Base-by-base conservation (phyloP, 2,797 vertebrate species). In the Orientallactaga sibirica region DNA sequence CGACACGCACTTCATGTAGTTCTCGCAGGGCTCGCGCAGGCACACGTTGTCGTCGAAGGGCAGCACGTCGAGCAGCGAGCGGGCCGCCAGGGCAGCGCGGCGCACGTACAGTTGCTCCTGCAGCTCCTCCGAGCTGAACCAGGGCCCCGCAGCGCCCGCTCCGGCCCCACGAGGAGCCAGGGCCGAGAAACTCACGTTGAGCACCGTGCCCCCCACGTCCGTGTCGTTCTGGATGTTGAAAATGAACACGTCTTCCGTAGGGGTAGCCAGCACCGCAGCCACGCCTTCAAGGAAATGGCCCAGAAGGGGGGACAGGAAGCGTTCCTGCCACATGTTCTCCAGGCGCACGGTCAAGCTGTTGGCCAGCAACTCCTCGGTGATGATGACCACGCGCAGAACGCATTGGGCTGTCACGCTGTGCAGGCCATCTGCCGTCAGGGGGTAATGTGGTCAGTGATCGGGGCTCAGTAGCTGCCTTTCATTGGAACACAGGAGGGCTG, bases 1-100 rank as follows among this genome's bases (percentile, higher is more conserved):
- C 0, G 99, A 99, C 98, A 99, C 99, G 96, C 99, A 99, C 97
- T 99, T 99, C 99, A 99, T 99, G 98, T 99, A 99, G 98, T 99
- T 99, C 98, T 99, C 99, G 84, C 99, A 99, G 16, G 99, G 99
- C 97, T 99, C 99, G 0, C 99, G 99, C 96, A 99, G 98, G 95
- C 99, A 99, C 87, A 99, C 99, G 1, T 99, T 99, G 98, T 99
- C 99, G 0, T 99, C 99, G 0, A 99, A 99, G 0, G 99, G 99
- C 78, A 99, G 98, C 77, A 99, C 99, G 97, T 99, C 99, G 97
- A 99, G 98, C 98, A 99, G 99, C 29, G 99, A 99, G 94, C 99
- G 98, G 0, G 99, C 98, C 0, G 99, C 99, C 74, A 99, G 98
- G 2, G 98, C 98, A 18, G 99, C 99, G 85, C 99, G 99, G 97